Evolutionary conservation across 2,797 vertebrate genomes (phyloP), one percentile per base, ranked within the genome.

Genomic region (Ispidina picta): DNA sequence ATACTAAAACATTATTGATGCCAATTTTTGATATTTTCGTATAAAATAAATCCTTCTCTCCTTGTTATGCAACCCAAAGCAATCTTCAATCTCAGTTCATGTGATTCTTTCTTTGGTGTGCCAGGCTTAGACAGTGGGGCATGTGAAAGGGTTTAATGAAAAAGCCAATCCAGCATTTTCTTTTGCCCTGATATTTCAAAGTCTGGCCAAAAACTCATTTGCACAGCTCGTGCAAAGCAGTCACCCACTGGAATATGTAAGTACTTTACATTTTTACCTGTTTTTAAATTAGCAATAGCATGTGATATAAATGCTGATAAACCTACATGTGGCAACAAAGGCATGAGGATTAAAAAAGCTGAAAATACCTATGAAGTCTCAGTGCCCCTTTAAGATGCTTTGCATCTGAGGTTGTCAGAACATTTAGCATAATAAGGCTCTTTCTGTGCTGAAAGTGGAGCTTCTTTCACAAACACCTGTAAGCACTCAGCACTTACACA

Each of bases 401-500:
- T 52, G 25, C 26, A 51, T 17, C 5, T 63, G 18, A 14, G 48
- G 41, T 70, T 48, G 81, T 64, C 37, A 26, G 0, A 80, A 58
- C 10, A 41, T 31, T 86, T 49, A 68, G 28, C 25, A 37, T n/a
- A 77, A 80, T 18, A 31, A 64, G 16, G 23, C 18, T 63, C 58
- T 60, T 86, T 72, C 28, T 83, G 6, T 18, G 59, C 60, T 60
- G 41, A 82, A 93, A 79, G 28, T 20, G 29, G 78, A 73, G 33
- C 3, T 72, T 29, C 37, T 66, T 60, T 88, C 44, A 44, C 9
- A 9, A 64, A 55, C 17, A 29, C 2, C 64, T 43, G 6, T 19
- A 22, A 59, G 54, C 1, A 6, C n/a, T 76, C 20, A 28, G 51
- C 41, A 49, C 8, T 26, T 35, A 11, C 0, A 0, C 29, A 89